Evolutionary conservation across 1,140 invertebrate species (phyloP).

Genomic region (Drosophila pruinosa): DNA sequence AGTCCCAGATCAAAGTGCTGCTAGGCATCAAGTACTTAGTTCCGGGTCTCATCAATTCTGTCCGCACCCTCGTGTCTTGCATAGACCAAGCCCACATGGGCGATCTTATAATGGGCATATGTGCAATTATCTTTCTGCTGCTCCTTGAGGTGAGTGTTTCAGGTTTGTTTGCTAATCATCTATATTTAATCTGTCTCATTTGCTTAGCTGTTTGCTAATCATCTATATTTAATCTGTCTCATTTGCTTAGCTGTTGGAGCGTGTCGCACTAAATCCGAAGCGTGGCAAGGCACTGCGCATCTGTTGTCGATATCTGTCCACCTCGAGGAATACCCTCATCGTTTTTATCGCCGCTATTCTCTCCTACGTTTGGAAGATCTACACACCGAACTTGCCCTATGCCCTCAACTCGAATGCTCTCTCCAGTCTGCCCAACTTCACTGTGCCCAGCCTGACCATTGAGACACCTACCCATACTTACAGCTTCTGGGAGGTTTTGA

Average conservation of each 20-base stretch:
- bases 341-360: constrained; percentile 88
- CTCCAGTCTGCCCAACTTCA: constrained; percentile 87
- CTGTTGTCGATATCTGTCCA: constrained; percentile 82
- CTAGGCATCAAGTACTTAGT: constrained; percentile 90
- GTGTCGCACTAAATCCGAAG: constrained; percentile 56
- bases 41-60: constrained; percentile 88
- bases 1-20: constrained; percentile 93
- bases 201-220: too few species aligned
- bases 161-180: neutral
- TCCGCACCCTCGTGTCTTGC: constrained; percentile 86
- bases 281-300: constrained; percentile 83
- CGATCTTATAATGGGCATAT: constrained; percentile 88
- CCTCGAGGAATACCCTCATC: constrained; percentile 91
- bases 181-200: neutral
- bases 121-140: constrained; percentile 88
- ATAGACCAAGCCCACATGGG: constrained; percentile 86
- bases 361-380: constrained; percentile 84
- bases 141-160: constrained; percentile 86
- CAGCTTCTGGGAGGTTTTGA: constrained; percentile 86
- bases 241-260: constrained; percentile 50
- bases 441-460: constrained; percentile 86
- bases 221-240: neutral
- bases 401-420: constrained; percentile 83
- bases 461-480: constrained; percentile 84
- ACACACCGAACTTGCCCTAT: constrained; percentile 46